Evolutionary conservation across 2,113 vertebrate species (phyloP).

Genomic region (Corynorhinus townsendii): DNA sequence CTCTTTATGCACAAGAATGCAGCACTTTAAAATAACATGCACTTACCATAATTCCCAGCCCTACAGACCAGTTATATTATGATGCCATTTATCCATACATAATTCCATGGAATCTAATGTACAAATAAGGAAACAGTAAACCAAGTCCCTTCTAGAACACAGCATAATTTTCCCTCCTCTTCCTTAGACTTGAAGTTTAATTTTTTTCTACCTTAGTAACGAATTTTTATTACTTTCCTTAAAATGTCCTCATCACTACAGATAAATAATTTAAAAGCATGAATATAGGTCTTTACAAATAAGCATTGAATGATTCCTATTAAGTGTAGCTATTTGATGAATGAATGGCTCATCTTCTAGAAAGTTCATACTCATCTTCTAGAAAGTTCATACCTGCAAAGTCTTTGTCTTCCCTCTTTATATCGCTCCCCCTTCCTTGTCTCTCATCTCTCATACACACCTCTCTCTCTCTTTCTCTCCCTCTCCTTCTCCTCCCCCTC

Average conservation of each 20-base stretch:
- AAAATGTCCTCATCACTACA: not conserved
- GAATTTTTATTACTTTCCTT: not conserved
- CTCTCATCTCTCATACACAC: too few species aligned
- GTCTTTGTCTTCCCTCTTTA: not conserved
- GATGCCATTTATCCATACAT: not conserved
- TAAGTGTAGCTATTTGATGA: not conserved
- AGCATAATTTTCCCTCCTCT: not conserved
- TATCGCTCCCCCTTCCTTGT: not conserved
- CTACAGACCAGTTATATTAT: not conserved
- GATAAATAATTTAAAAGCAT: not conserved
- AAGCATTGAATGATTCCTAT: not conserved
- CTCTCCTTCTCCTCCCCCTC: not conserved
- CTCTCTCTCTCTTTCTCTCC: not conserved
- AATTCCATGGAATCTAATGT: not conserved
- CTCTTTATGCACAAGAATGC: not conserved
- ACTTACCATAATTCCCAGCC: not conserved
- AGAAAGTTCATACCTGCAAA: not conserved
- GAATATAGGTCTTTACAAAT: not conserved
- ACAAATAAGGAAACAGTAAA: not conserved
- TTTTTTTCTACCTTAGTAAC: not conserved
- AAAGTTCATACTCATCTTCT: not conserved
- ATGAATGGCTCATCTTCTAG: not conserved
- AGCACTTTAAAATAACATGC: not conserved
- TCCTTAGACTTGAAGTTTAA: not conserved
- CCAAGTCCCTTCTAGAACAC: not conserved